Conservation (phyloP, 2,797 vertebrate genomes). For the Falco cherrug region DNA sequence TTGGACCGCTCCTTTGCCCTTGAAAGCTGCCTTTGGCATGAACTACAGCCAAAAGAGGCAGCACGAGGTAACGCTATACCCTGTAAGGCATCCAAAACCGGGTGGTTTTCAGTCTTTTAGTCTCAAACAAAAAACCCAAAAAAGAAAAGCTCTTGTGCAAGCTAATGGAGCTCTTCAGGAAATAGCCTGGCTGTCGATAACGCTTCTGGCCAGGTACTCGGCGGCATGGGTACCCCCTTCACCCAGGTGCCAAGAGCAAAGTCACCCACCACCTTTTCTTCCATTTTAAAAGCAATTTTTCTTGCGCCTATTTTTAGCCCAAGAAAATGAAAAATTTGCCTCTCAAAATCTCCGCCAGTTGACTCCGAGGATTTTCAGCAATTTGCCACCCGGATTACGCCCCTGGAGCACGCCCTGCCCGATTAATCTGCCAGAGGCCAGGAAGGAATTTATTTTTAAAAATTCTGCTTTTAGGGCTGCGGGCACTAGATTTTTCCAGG, state of each 20-base stretch:
- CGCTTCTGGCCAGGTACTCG: neutral
- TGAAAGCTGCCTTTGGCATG: neutral
- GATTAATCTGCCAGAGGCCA: neutral
- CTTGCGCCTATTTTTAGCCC: neutral
- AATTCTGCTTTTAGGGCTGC: neutral
- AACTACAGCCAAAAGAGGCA: neutral
- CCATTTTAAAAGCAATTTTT: neutral
- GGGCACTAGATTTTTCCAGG: neutral
- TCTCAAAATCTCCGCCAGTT: neutral
- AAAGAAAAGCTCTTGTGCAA: neutral
- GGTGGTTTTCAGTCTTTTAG: neutral
- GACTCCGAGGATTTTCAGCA: neutral
- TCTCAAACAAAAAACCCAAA: neutral
- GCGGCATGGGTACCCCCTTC: neutral
- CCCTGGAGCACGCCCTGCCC: neutral
- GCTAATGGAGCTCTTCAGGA: neutral
- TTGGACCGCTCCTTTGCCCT: neutral
- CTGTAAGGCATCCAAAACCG: fast-evolving
- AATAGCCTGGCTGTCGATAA: too few relatives aligned
- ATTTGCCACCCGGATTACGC: neutral
- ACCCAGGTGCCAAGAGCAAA: neutral
- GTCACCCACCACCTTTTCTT: neutral
- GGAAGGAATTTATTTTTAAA: neutral
- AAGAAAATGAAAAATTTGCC: neutral
- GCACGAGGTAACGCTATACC: neutral